Evolutionary conservation across 2,113 vertebrate genomes (phyloP).

Genomic region (Pteruthius melanotis): DNA sequence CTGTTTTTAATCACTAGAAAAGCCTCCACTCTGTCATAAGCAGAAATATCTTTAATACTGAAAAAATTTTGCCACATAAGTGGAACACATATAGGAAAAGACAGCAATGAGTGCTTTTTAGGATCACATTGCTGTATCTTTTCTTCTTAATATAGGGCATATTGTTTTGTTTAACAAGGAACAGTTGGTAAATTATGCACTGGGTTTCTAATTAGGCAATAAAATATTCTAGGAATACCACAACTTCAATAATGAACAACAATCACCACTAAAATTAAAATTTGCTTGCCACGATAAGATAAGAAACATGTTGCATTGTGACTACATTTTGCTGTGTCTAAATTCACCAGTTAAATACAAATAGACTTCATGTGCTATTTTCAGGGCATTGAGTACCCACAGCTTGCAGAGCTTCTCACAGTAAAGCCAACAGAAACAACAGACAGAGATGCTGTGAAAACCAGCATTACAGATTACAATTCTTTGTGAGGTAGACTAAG

Average conservation of each 20-base stretch:
- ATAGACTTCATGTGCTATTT: neutral
- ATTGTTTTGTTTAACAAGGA: neutral
- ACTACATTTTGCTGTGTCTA: neutral
- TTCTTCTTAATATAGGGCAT: neutral
- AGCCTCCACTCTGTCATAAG: neutral
- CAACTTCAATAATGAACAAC: neutral
- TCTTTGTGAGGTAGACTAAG: neutral
- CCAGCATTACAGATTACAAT: neutral
- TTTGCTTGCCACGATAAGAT: neutral
- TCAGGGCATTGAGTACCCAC: neutral
- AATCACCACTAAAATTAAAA: neutral
- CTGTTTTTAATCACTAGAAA: neutral
- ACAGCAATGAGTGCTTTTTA: neutral
- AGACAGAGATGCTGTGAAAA: neutral
- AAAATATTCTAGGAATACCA: neutral
- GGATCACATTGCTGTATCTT: neutral
- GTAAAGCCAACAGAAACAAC: neutral
- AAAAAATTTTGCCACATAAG: neutral
- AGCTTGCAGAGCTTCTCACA: neutral
- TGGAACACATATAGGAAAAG: neutral
- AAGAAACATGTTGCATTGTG: neutral
- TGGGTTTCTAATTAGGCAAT: neutral
- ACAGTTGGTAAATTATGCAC: neutral
- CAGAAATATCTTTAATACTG: neutral
- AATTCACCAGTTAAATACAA: neutral